Percentiles rank a stretch among this genome's conserved stretches.
These are phyloP conservation scores for Dinothrombium tinctorium DNA, from an alignment of 1,140 invertebrate genomes.

Conservation along the genomic window DNA sequence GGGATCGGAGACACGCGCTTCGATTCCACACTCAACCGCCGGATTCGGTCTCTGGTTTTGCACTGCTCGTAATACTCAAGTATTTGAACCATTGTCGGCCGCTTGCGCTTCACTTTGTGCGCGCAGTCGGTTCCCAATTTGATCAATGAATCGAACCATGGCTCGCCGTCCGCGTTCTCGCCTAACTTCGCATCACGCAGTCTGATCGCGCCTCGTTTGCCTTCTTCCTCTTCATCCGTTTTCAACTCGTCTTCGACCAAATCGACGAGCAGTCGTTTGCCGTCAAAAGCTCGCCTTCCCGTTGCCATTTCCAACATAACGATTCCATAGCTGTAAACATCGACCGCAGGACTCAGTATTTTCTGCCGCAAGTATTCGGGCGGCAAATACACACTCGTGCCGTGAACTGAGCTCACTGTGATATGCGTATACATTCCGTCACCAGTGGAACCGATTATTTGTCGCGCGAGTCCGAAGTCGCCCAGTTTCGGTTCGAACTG, in stretches of 20 bases:
- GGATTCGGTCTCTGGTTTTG: slow-evolving; percentile 7
- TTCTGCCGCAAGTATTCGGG: slow-evolving; percentile 48
- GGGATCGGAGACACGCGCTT: neutral
- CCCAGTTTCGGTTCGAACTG: slow-evolving; percentile 70
- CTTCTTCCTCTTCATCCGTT: neutral
- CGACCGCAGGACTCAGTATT: slow-evolving; percentile 64
- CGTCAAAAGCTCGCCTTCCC: slow-evolving; percentile 36
- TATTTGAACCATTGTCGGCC: slow-evolving; percentile 34
- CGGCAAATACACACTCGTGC: slow-evolving; percentile 72
- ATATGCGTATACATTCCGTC: slow-evolving; percentile 20
- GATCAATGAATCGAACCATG: slow-evolving; percentile 30
- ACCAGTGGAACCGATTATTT: slow-evolving; percentile 22
- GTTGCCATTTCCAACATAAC: slow-evolving; percentile 60
- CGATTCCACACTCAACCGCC: neutral
- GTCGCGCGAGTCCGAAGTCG: slow-evolving; percentile 74
- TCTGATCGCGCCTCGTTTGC: neutral
- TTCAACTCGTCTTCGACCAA: slow-evolving; percentile 10
- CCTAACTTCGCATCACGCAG: slow-evolving; percentile 8
- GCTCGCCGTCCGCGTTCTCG: slow-evolving; percentile 27
- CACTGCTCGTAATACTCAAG: slow-evolving; percentile 9
- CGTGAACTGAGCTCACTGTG: slow-evolving; percentile 39
- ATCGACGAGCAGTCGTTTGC: slow-evolving; percentile 17
- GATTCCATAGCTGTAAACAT: slow-evolving; percentile 81
- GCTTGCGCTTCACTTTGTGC: slow-evolving; percentile 26
- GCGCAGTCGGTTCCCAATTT: slow-evolving; percentile 32